Evolutionary conservation across 2,113 vertebrate species (phyloP), one percentile per base, ranked within the genome.

Genomic region (Trichomycterus rosablanca): DNA sequence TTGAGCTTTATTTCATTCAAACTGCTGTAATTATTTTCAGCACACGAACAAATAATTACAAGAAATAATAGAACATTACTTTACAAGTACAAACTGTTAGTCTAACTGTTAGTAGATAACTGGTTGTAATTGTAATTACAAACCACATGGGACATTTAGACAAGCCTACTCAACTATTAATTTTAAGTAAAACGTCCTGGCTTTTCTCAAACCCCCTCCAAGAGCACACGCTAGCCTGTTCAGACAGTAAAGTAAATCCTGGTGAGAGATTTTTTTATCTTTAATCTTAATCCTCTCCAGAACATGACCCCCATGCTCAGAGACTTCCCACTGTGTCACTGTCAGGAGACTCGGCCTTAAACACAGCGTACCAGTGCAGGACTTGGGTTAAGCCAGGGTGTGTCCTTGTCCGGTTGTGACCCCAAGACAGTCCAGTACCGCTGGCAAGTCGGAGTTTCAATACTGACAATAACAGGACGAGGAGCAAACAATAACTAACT

Each of bases 341-440:
- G 58, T 51, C 18, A 40, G 58, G 57, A 74, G 58, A 55, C 63
- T 30, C 28, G 44, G 30, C 45, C 30, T 49, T 34, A 22, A 57
- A 67, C 40, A 54, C 54, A 45, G 63, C 72, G 68, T 74, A 60
- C 52, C 34, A 74, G 53, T 49, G 43, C 35, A 32, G 30, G 16
- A 53, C 32, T 28, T 24, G 48, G 71, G 58, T 49, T 61, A 51
- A n/a, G n/a, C n/a, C n/a, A n/a, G n/a, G n/a, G n/a, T n/a, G n/a
- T n/a, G n/a, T n/a, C n/a, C n/a, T n/a, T n/a, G n/a, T n/a, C n/a
- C n/a, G n/a, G n/a, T n/a, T n/a, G n/a, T n/a, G n/a, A n/a, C n/a
- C n/a, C n/a, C n/a, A n/a, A n/a, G n/a, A n/a, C n/a, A n/a, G n/a
- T n/a, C 26, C 26, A 30, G 26, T 30, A 3, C 7, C 66, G 35